phyloP scores from a whole-genome alignment of 1,140 invertebrate species.

The Drosophila insularis region DNA sequence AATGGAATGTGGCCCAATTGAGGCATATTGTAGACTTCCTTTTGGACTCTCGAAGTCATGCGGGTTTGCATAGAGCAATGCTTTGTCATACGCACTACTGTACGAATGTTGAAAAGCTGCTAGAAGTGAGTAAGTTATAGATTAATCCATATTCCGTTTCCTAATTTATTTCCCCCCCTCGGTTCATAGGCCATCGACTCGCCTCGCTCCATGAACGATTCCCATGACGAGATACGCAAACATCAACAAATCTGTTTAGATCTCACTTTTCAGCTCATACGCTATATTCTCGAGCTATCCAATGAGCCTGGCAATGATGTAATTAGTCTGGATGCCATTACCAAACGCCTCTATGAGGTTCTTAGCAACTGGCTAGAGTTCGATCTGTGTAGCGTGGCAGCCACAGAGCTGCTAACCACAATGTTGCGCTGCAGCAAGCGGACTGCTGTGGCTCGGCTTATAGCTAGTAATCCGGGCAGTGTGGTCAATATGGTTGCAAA shows the following conservation, averaged over 20 bases:
- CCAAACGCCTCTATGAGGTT: conserved; percentile 63
- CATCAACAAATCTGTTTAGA: conserved; percentile 67
- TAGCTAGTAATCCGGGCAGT: conserved; percentile 55
- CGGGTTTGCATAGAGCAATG: conserved; percentile 67
- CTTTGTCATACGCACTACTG: conserved; percentile 63
- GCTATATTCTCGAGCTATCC: conserved; percentile 57
- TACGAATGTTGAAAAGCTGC: conserved; percentile 67
- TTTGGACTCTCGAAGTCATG: conserved; percentile 61
- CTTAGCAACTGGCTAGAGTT: conserved; percentile 63
- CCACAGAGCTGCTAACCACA: conserved; percentile 55
- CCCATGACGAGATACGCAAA: conserved; percentile 82
- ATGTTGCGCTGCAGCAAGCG: conserved; percentile 57
- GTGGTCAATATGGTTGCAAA: conserved; percentile 59
- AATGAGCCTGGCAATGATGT: conserved; percentile 31
- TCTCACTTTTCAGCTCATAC: conserved; percentile 61
- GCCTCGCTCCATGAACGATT: conserved; percentile 54
- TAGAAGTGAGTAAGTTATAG: conserved; percentile 54
- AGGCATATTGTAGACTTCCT: conserved; percentile 85
- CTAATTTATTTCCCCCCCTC: neutral
- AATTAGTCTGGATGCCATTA: conserved; percentile 72
- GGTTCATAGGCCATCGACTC: conserved; percentile 64
- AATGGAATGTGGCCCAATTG: conserved; percentile 83
- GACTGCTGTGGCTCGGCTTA: conserved; percentile 48
- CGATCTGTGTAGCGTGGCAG: conserved; percentile 65
- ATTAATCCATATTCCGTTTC: neutral